Base-by-base conservation (phyloP, 2,113 vertebrate species). In the Australoheros scitulus region DNA sequence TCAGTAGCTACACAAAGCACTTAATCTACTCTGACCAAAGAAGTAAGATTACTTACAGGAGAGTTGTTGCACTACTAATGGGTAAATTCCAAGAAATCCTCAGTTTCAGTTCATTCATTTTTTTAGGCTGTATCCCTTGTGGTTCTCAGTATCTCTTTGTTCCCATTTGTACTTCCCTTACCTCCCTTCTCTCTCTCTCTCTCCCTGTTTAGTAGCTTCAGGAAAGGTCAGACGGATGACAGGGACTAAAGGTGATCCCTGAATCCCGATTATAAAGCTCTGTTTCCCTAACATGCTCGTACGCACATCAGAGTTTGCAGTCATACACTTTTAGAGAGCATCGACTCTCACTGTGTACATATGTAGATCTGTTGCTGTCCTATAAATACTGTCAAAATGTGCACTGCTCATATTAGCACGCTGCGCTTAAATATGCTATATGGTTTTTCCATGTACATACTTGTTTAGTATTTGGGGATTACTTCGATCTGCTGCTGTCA, bases 141-240 rank as follows among this genome's bases (percentile, higher is more conserved):
- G 29, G 18, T 41, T 63, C 60, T 56, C 15, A 56, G 15, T 22
- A 56, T 83, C 63, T 58, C 61, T 22, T 34, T 79, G 82, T 83
- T 65, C 83, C 64, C 76, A 68, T 80, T 65, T 87, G 57, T 79
- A 79, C 58, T 77, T 64, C 75, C 64, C 22, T 61, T 38, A 22
- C 63, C 76, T 78, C 74, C 61, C 22, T 52, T 70, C 65, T 72
- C 84, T 50, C 61, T 38, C 58, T 43, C 61, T 38, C 58, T 32
- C 17, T 58, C 59, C 60, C 26, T 26, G 32, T 63, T 59, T 87
- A 81, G 70, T 22, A 61, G 78, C 74, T 86, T 61, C 38, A 81
- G 85, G 85, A 85, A 80, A 89, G 79, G 81, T 83, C 82, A 94
- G 93, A 94, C 89, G 86, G 91, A 94, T 92, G 90, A 87, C 50